These are phyloP conservation scores for Dasysyrphus tricinctus DNA, from an alignment of 2,888 invertebrate genomes.

Conservation along the genomic window DNA sequence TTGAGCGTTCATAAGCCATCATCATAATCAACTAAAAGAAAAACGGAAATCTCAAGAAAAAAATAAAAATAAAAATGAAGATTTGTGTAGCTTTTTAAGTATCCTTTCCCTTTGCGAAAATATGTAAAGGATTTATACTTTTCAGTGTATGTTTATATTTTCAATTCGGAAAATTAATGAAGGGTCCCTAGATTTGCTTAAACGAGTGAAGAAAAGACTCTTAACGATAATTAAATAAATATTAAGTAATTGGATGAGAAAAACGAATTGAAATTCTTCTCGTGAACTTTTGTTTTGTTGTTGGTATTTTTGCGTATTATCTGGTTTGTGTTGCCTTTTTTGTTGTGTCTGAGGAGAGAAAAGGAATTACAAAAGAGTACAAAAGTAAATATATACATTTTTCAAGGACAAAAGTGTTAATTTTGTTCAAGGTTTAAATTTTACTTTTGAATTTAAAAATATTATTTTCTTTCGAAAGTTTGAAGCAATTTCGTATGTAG, in stretches of 20 bases:
- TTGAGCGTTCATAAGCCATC: constrained; percentile 13
- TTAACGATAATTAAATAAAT: constrained; percentile 26
- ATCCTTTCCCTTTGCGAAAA: not conserved
- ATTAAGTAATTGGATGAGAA: constrained; percentile 12
- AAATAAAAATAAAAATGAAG: not conserved
- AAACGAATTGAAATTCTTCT: not conserved
- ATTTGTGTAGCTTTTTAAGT: not conserved
- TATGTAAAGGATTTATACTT: constrained; percentile 9
- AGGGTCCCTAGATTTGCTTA: constrained; percentile 12
- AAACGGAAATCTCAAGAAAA: not conserved
- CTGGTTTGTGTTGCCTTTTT: not conserved
- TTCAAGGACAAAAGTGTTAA: not conserved
- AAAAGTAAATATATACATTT: too few species aligned
- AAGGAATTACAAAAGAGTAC: not conserved
- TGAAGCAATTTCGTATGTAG: too few species aligned
- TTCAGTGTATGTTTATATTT: not conserved
- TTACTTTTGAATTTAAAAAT: not conserved
- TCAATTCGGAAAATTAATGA: constrained; percentile 14
- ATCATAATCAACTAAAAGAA: constrained; percentile 14
- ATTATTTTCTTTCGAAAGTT: not conserved
- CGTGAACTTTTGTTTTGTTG: not conserved
- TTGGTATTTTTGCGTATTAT: not conserved
- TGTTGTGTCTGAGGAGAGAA: not conserved
- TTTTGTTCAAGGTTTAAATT: not conserved
- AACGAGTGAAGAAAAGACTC: constrained; percentile 17